Base-by-base conservation (phyloP, 2,888 invertebrate species). In the Pecten maximus region DNA sequence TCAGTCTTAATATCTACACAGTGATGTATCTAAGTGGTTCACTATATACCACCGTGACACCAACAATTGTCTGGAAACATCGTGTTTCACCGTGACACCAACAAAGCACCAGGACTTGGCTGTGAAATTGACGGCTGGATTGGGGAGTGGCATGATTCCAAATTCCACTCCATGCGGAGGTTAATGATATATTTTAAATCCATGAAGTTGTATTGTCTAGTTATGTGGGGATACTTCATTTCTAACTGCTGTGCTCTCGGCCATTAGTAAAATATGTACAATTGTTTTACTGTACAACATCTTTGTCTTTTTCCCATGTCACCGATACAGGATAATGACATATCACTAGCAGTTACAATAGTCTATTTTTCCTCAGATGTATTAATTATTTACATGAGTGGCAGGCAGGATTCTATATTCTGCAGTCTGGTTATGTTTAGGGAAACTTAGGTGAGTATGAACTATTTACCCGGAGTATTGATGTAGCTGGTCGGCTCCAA, bases 341-440 rank as follows among this genome's bases (percentile, higher is more conserved):
- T 74, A 74, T 28, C 74, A 74, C 74, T 60, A 10, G 19, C 50
- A 28, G 74, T 74, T 35, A 74, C 74, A 74, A 74, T 35, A 8
- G 74, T 35, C 74, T 74, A 74, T 74, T 74, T 74, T 60, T 60
- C 23, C 74, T 74, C 74, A 12, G 74, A 74, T 74, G 74, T 74
- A 74, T 74, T 74, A 74, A 74, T 74, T 74, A 74, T 74, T 74
- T 35, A 74, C 28, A 23, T 28, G 74, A 74, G 35, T 74, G 35
- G 74, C 74, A 74, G 35, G 74, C 35, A 35, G 10, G 12, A 19
- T 74, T 35, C 74, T 28, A 74, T 74, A 74, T 74, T 74, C 74
- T 74, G 74, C 28, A 74, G 74, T 74, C 74, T 74, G 16, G 74
- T 74, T 74, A 74, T 74, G 74, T 74, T 15, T 35, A 35, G 74